phyloP scores from a whole-genome alignment of 1,140 invertebrate species.

The Drosophila pruinosa region DNA sequence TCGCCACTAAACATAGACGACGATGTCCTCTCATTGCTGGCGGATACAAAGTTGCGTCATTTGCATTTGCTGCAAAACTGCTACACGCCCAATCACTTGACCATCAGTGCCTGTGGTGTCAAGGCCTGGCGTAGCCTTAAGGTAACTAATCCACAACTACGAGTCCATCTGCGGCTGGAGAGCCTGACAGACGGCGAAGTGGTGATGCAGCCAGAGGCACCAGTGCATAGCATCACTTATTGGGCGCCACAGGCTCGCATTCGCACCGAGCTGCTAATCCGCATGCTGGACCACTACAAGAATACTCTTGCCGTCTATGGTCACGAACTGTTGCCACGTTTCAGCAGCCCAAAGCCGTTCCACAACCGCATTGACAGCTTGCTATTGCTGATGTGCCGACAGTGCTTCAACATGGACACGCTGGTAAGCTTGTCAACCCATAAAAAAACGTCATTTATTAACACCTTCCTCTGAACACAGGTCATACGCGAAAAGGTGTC shows the following conservation, averaged over 20 bases:
- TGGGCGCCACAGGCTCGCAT: slow-evolving; percentile 86
- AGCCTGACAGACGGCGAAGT: slow-evolving; percentile 83
- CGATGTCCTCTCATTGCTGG: slow-evolving; percentile 88
- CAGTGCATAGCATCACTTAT: slow-evolving; percentile 88
- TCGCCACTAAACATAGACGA: slow-evolving; percentile 92
- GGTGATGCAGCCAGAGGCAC: slow-evolving; percentile 85
- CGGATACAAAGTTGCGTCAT: slow-evolving; percentile 87
- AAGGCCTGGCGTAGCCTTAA: slow-evolving; percentile 84
- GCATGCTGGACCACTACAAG: slow-evolving; percentile 85
- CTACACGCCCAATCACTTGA: slow-evolving; percentile 85
- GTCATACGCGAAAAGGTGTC: slow-evolving; percentile 91
- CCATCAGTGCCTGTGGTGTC: slow-evolving; percentile 82
- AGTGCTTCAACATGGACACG: slow-evolving; percentile 87
- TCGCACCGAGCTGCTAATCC: slow-evolving; percentile 83
- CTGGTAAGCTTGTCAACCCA: slow-evolving; percentile 83
- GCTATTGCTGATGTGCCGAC: slow-evolving; percentile 85
- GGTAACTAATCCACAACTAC: slow-evolving; percentile 84
- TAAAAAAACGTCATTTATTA: not conserved
- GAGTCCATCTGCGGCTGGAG: slow-evolving; percentile 86
- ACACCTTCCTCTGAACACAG: slow-evolving; percentile 77
- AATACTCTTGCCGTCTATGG: slow-evolving; percentile 85
- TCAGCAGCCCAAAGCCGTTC: slow-evolving; percentile 86
- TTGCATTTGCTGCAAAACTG: slow-evolving; percentile 91
- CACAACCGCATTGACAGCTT: slow-evolving; percentile 86
- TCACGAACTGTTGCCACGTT: slow-evolving; percentile 86